Conservation (phyloP, 2,113 vertebrate genomes). For the Mastomys natalensis region DNA sequence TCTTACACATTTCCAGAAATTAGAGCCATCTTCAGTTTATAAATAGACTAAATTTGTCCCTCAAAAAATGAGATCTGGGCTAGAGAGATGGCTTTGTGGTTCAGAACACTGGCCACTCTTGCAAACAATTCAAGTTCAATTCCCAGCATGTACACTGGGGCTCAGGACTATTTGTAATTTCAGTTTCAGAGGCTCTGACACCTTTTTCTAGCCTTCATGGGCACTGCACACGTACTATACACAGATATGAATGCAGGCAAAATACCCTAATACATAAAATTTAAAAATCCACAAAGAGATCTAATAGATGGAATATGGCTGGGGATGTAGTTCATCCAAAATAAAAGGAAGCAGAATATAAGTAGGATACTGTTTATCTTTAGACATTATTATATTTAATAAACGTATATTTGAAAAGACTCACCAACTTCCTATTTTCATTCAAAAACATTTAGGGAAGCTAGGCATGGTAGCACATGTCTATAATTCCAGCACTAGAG, state of each 20-base stretch:
- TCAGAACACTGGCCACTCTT: not conserved
- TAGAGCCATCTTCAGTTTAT: not conserved
- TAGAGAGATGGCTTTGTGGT: not conserved
- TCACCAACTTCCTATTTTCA: not conserved
- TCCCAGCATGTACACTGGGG: not conserved
- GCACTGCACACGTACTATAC: not conserved
- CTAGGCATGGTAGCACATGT: not conserved
- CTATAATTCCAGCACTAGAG: not conserved
- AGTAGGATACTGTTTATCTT: not conserved
- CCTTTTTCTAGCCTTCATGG: not conserved
- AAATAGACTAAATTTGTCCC: conserved; percentile 25
- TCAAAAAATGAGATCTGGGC: not conserved
- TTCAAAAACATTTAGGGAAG: conserved; percentile 16
- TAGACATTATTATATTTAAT: conserved; percentile 13
- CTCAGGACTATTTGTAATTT: not conserved
- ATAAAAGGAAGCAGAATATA: not conserved
- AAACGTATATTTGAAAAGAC: conserved; percentile 1
- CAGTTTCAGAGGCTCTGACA: not conserved
- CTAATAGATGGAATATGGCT: not conserved
- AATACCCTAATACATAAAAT: not conserved
- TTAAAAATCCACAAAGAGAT: not conserved
- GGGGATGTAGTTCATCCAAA: not conserved
- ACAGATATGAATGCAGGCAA: not conserved
- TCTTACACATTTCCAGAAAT: conserved; percentile 47
- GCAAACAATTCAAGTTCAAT: not conserved